phyloP scores from a whole-genome alignment of 1,140 invertebrate genomes.

The Scaptomyza graminum region DNA sequence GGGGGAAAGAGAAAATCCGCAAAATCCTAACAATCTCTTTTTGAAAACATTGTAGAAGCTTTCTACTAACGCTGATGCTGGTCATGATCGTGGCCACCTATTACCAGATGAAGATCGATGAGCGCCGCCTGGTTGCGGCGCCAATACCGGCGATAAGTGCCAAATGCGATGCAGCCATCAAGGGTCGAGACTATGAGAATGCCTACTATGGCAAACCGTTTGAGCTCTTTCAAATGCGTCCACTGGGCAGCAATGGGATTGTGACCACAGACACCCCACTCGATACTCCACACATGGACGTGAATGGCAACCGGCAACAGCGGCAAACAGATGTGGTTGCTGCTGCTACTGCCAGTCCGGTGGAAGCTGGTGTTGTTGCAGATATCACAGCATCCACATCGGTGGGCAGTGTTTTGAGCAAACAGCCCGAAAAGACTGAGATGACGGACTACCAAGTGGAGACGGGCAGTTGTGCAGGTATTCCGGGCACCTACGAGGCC shows the following conservation, averaged over 20 bases:
- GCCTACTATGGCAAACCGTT: constrained; percentile 74
- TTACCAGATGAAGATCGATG: constrained; percentile 69
- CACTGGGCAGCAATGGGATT: constrained; percentile 53
- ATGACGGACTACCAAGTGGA: constrained; percentile 73
- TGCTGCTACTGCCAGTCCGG: background rate
- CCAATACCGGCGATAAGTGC: constrained; percentile 76
- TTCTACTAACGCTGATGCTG: constrained; percentile 65
- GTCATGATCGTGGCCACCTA: constrained; percentile 75
- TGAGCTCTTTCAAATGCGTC: constrained; percentile 81
- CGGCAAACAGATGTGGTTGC: constrained; percentile 3
- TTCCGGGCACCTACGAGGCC: constrained; percentile 69
- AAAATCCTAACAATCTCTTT: background rate
- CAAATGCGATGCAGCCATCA: constrained; percentile 55
- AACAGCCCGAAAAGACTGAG: constrained; percentile 47
- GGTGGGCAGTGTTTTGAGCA: background rate
- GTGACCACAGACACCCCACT: constrained; percentile 30
- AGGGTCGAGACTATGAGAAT: constrained; percentile 27
- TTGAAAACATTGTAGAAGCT: constrained; percentile 59
- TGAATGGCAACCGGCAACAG: constrained; percentile 60
- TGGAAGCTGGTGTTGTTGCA: constrained; percentile 9
- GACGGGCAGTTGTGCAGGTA: constrained; percentile 66
- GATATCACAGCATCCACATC: constrained; percentile 30
- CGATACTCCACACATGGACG: constrained; percentile 46
- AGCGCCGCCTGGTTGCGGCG: constrained; percentile 49
- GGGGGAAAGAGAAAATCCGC: constrained; percentile 4